Percentiles rank a stretch among this genome's conserved stretches.
Evolutionary conservation across 2,113 vertebrate genomes (phyloP).

Genomic region (Menidia beryllina): DNA sequence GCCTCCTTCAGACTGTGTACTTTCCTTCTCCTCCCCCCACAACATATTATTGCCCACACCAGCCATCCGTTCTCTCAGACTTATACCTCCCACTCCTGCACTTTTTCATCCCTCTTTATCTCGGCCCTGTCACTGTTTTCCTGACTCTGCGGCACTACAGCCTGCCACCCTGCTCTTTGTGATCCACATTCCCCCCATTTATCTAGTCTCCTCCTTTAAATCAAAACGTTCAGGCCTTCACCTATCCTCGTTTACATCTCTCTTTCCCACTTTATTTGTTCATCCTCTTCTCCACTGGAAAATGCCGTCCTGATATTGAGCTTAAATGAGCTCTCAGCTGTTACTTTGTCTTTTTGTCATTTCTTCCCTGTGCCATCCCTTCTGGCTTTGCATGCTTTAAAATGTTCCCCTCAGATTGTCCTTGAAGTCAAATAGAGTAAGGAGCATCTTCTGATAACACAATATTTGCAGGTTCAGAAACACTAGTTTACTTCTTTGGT

Average conservation of each 20-base stretch:
- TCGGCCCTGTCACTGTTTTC: constrained; percentile 23
- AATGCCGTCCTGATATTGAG: not conserved
- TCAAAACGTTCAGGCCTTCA: constrained; percentile 22
- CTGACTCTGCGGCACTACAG: constrained; percentile 47
- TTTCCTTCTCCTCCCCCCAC: constrained; percentile 32
- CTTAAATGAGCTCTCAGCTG: not conserved
- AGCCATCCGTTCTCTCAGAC: constrained; percentile 32
- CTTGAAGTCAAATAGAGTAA: not conserved
- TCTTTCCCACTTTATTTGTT: constrained; percentile 5
- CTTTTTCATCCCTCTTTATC: constrained; percentile 55
- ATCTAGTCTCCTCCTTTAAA: constrained; percentile 29
- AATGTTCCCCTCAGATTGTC: not conserved
- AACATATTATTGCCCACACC: constrained; percentile 52
- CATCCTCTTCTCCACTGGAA: constrained; percentile 3
- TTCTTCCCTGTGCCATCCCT: not conserved
- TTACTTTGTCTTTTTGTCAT: not conserved
- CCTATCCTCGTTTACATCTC: constrained; percentile 17
- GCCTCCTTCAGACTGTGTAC: constrained; percentile 50
- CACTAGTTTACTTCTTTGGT: constrained; percentile 15
- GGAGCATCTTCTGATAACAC: constrained; percentile 5
- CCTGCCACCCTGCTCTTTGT: constrained; percentile 6
- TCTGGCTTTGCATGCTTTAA: not conserved
- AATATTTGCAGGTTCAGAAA: constrained; percentile 2
- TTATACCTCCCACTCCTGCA: constrained; percentile 37
- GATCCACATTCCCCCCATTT: constrained; percentile 23